Evolutionary conservation across 2,888 invertebrate genomes (phyloP).

Genomic region (Cyclophora albipunctata): DNA sequence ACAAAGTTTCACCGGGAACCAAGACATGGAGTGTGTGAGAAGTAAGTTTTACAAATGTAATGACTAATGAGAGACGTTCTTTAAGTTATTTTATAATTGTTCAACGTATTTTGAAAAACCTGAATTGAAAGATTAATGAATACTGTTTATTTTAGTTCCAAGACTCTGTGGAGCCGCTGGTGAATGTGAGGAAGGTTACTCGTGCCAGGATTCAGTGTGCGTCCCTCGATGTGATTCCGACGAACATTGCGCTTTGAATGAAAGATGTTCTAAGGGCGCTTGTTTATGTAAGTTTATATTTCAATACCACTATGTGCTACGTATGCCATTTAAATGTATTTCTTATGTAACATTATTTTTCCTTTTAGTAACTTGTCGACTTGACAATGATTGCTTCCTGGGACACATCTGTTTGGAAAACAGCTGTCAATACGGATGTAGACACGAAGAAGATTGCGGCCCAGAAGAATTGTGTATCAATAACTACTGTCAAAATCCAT

Average conservation of each 20-base stretch:
- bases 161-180: slow-evolving; percentile 81
- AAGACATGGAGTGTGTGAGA: slow-evolving; percentile 88
- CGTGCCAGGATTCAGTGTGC: slow-evolving; percentile 89
- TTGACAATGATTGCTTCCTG: slow-evolving; percentile 93
- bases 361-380: slow-evolving; percentile 85
- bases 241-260: slow-evolving; percentile 90
- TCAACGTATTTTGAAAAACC: neutral
- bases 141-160: slow-evolving; percentile 76
- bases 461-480: slow-evolving; percentile 87
- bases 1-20: slow-evolving; percentile 88
- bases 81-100: neutral
- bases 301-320: neutral
- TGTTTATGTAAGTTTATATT: slow-evolving; percentile 81
- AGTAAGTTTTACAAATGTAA: slow-evolving; percentile 65
- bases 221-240: slow-evolving; percentile 84
- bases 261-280: slow-evolving; percentile 87
- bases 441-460: slow-evolving; percentile 90
- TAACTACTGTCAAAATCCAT: slow-evolving; percentile 88
- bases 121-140: too few relatives aligned
- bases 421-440: slow-evolving; percentile 90
- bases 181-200: slow-evolving; percentile 82
- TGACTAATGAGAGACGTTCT: neutral
- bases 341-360: neutral
- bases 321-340: neutral
- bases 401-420: slow-evolving; percentile 92